phyloP scores from a whole-genome alignment of 1,140 invertebrate genomes.

The Paralvinella palmiformis region DNA sequence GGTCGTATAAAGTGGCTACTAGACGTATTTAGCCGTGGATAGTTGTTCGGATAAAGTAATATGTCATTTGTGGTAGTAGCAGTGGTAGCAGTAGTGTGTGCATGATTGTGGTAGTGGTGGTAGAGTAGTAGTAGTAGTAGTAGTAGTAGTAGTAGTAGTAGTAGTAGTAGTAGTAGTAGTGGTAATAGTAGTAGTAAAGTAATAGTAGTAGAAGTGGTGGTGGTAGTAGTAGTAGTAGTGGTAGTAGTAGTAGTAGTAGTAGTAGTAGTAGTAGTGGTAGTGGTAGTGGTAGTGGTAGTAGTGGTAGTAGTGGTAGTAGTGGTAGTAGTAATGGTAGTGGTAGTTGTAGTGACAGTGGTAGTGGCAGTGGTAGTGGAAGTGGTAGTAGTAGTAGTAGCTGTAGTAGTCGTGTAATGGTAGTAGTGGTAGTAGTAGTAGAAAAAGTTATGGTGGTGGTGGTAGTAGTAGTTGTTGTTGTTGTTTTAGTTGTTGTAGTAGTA shows the following conservation, averaged over 20 bases:
- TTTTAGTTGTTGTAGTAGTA: too few species aligned
- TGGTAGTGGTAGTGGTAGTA: slow-evolving; percentile 7
- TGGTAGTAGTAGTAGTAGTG: not conserved
- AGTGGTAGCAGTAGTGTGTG: not conserved
- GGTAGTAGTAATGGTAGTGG: slow-evolving; percentile 6
- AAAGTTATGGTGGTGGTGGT: slow-evolving; percentile 9
- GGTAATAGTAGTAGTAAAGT: not conserved
- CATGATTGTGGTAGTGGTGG: too few species aligned
- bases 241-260: not conserved
- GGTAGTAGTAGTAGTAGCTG: slow-evolving; percentile 7
- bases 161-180: not conserved
- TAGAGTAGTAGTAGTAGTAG: not conserved
- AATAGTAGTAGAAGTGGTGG: not conserved
- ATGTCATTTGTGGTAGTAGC: not conserved
- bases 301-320: slow-evolving; percentile 10
- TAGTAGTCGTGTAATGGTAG: not conserved
- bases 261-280: slow-evolving; percentile 11
- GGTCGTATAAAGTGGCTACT: not conserved
- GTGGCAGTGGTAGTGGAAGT: slow-evolving; percentile 3
- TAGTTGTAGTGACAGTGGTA: slow-evolving; percentile 10
- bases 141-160: not conserved
- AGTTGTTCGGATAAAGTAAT: not conserved
- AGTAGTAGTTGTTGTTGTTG: too few species aligned
- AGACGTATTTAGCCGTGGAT: not conserved
- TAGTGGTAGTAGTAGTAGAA: too few species aligned